These are phyloP conservation scores for Austrolebias charrua DNA, from an alignment of 2,797 vertebrate species.

Conservation along the genomic window DNA sequence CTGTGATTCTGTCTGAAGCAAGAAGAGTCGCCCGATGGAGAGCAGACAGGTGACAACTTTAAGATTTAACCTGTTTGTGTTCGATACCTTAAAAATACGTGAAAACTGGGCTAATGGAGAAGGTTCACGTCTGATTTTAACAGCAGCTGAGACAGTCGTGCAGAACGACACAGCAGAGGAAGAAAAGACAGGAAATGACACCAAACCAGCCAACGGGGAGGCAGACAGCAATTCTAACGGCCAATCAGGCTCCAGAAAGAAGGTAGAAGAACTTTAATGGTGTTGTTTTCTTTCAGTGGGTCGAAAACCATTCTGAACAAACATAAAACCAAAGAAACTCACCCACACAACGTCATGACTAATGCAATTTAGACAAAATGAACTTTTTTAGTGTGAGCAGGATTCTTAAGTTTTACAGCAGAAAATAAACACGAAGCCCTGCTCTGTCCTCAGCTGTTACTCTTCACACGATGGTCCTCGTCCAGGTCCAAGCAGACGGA, in stretches of 20 bases:
- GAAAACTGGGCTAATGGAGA: background rate
- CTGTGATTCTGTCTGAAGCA: conserved; percentile 41
- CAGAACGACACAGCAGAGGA: conserved; percentile 16
- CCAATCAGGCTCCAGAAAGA: conserved; percentile 67
- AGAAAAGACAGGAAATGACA: background rate
- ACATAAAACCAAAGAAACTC: no score
- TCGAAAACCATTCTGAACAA: no score
- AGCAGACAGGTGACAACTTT: conserved; percentile 36
- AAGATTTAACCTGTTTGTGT: no score
- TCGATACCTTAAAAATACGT: no score
- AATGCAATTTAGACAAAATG: no score
- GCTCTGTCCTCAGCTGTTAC: conserved; percentile 77
- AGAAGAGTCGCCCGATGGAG: conserved; percentile 42
- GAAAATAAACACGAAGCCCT: background rate
- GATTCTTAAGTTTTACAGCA: no score
- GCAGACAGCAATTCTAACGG: conserved; percentile 31
- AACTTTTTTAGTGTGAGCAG: no score
- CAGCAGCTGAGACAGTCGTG: conserved; percentile 36
- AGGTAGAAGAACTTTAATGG: conserved; percentile 52
- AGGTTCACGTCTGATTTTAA: background rate
- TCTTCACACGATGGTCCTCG: conserved; percentile 83
- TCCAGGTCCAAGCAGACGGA: conserved; percentile 52
- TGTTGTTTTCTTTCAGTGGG: no score
- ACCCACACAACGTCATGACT: background rate
- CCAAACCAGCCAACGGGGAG: conserved; percentile 52